phyloP scores from a whole-genome alignment of 2,797 vertebrate species.

The Lemur catta region DNA sequence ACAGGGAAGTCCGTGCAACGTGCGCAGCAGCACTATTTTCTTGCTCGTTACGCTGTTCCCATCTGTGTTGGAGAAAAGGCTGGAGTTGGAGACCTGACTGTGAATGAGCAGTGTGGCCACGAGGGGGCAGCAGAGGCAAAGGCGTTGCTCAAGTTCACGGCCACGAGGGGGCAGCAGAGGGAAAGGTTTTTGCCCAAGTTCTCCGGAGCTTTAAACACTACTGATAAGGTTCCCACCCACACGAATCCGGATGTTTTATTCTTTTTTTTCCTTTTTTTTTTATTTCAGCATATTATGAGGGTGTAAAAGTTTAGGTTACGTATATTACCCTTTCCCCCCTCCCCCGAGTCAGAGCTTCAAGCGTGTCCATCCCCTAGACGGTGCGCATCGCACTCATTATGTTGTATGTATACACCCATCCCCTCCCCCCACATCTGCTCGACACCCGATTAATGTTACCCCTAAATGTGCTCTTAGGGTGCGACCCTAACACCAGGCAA shows the following conservation, averaged over 20 bases:
- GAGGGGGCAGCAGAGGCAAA: neutral
- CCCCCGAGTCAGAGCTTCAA: too few relatives aligned
- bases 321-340: too few relatives aligned
- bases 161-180: constrained; percentile 31
- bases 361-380: too few relatives aligned
- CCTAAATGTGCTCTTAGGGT: neutral
- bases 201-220: neutral
- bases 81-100: neutral
- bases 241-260: neutral
- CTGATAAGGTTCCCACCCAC: neutral
- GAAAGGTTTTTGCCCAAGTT: neutral
- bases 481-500: neutral
- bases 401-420: too few relatives aligned
- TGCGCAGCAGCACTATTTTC: neutral
- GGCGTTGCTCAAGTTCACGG: too few relatives aligned
- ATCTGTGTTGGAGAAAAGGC: neutral
- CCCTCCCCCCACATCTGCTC: too few relatives aligned
- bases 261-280: too few relatives aligned
- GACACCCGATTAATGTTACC: too few relatives aligned
- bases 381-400: too few relatives aligned
- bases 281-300: too few relatives aligned
- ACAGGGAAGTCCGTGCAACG: neutral
- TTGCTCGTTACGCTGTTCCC: neutral
- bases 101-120: neutral
- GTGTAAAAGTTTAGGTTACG: too few relatives aligned